Base-by-base conservation (phyloP, 2,888 invertebrate species). In the Trissolcus japonicus region DNA sequence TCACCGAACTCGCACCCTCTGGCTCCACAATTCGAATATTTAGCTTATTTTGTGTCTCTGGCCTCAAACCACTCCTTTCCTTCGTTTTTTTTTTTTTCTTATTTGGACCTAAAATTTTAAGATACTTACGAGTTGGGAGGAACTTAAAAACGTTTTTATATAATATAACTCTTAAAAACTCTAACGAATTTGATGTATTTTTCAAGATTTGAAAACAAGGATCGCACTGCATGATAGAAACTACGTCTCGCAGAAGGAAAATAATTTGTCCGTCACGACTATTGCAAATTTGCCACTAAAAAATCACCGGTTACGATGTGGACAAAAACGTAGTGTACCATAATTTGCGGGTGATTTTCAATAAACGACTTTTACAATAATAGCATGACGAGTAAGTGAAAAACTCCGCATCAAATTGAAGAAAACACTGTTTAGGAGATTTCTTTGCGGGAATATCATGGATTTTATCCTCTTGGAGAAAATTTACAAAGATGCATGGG, bases 241-340 rank as follows among this genome's bases (percentile, higher is more conserved):
- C 21, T 21, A 21, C 21, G 21, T 11, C 13, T 54, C 17, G 21
- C 21, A 19, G 14, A 21, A 19, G 3, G 57, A 41, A 57, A 48
- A 40, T 43, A 65, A 72, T 65, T 72, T 65, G 41, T 46, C 14
- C 59, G 54, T 72, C 65, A 72, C 72, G 72, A 65, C 17, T 21
- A 72, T 65, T 72, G 72, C 54, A 65, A 65, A 72, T 72, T 59
- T 21, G 41, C 61, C 40, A 71, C 46, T 50, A 50, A 16, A 63
- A 14, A 72, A 65, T 54, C 46, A 48, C 4, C 21, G 46, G 48
- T 40, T 72, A 59, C 51, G 40, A 21, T 59, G 63, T 63, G 29
- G 57, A 50, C 21, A 21, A 21, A 21, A 21, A 21, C 21, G 21
- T 21, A 21, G 21, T 21, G 21, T 50, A 57, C 62, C 51, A 54